Conservation (phyloP, 2,797 vertebrate genomes). For the Salarias fasciatus region DNA sequence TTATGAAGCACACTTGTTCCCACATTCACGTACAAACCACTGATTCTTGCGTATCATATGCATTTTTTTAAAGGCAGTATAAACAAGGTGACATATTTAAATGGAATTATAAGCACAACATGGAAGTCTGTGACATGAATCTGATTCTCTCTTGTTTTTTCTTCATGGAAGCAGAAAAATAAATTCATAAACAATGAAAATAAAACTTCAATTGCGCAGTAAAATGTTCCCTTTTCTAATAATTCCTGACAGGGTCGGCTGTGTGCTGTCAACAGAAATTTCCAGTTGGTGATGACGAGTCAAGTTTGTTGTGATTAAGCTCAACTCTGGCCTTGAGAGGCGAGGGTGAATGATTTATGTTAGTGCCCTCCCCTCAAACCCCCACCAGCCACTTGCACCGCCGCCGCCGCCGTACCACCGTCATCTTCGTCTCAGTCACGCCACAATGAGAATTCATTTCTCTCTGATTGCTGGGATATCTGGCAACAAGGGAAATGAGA, state of each 20-base stretch:
- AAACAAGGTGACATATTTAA: not conserved
- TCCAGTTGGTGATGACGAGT: constrained; percentile 13
- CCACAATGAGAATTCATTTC: constrained; percentile 94
- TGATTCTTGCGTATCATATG: too few relatives aligned
- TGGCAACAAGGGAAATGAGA: constrained; percentile 94
- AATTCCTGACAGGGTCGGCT: not conserved
- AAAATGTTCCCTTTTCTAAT: not conserved
- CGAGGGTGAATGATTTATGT: constrained; percentile 63
- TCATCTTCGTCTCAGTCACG: constrained; percentile 84
- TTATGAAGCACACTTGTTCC: too few relatives aligned
- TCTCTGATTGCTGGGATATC: constrained; percentile 92
- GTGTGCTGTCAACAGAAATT: not conserved
- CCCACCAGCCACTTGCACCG: not conserved
- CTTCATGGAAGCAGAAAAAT: not conserved
- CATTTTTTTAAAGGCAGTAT: too few relatives aligned
- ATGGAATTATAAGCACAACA: not conserved
- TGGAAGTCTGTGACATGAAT: not conserved
- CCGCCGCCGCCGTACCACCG: constrained; percentile 33
- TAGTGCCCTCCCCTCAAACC: constrained; percentile 9
- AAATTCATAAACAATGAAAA: not conserved
- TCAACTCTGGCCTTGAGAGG: constrained; percentile 54
- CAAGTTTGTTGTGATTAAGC: constrained; percentile 42
- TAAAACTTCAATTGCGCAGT: not conserved
- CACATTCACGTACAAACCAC: too few relatives aligned
- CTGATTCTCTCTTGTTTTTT: not conserved